Conservation (phyloP, 2,888 invertebrate genomes). For the Crocallis elinguaria region DNA sequence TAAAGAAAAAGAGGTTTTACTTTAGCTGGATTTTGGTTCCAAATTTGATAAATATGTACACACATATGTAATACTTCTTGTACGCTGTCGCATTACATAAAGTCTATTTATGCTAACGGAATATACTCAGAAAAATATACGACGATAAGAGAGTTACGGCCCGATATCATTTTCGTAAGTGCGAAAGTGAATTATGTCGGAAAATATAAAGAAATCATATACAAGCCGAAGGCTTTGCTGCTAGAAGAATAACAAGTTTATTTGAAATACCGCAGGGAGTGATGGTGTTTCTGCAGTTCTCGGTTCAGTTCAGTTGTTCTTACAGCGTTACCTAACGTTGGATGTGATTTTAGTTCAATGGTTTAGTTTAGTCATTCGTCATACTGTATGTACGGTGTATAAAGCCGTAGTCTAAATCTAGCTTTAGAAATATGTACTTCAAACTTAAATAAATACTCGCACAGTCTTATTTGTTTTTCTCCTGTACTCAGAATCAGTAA, state of each 20-base stretch:
- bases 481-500: neutral
- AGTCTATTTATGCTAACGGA: conserved; percentile 60
- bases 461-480: too few relatives aligned
- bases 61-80: conserved; percentile 48
- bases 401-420: too few relatives aligned
- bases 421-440: neutral
- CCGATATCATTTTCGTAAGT: conserved; percentile 34
- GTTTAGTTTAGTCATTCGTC: too few relatives aligned
- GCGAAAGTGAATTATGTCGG: conserved; percentile 22
- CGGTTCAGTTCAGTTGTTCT: too few relatives aligned
- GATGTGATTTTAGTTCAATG: too few relatives aligned
- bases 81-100: conserved; percentile 54
- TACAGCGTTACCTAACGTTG: too few relatives aligned
- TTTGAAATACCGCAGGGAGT: neutral
- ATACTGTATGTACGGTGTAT: too few relatives aligned
- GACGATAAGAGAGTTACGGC: conserved; percentile 46
- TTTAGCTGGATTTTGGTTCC: conserved; percentile 34
- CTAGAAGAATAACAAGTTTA: neutral
- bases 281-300: neutral
- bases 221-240: neutral
- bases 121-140: conserved; percentile 49
- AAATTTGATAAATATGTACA: conserved; percentile 51
- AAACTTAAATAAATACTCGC: neutral
- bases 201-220: neutral
- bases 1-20: conserved; percentile 21